These are phyloP conservation scores for Oligia fasciuncula DNA, from an alignment of 2,888 invertebrate genomes.

Conservation along the genomic window DNA sequence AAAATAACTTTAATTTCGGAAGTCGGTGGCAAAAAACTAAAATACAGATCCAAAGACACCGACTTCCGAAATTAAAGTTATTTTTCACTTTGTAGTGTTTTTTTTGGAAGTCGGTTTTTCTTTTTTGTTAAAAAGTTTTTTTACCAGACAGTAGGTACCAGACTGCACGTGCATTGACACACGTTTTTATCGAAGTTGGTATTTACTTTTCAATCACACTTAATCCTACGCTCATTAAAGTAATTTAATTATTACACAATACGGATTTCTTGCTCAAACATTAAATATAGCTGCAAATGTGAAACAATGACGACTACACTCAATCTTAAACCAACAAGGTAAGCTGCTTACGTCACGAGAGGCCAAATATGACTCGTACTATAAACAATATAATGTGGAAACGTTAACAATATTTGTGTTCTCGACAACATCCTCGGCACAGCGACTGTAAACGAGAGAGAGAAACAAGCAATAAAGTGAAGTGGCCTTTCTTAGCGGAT, in stretches of 20 bases:
- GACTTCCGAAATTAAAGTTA: no score
- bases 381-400: slow-evolving; percentile 42
- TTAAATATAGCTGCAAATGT: slow-evolving; percentile 33
- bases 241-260: slow-evolving; percentile 38
- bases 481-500: slow-evolving; percentile 6
- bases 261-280: slow-evolving; percentile 32
- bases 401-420: slow-evolving; percentile 24
- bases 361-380: slow-evolving; percentile 37
- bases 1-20: no score
- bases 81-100: no score
- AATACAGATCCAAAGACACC: no score
- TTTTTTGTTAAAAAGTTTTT: no score
- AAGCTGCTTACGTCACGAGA: slow-evolving; percentile 52
- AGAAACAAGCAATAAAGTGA: slow-evolving; percentile 14
- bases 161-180: slow-evolving; percentile 45
- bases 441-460: neutral
- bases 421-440: slow-evolving; percentile 25
- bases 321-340: slow-evolving; percentile 53
- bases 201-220: slow-evolving; percentile 33
- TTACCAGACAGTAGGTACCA: slow-evolving; percentile 25
- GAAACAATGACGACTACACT: slow-evolving; percentile 46
- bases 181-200: slow-evolving; percentile 32
- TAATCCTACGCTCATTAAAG: slow-evolving; percentile 36
- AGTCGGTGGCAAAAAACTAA: no score
- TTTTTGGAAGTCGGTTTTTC: no score